A percentile compares a stretch with the other conserved stretches of the same genome.
These are phyloP conservation scores for Limanda limanda DNA, from an alignment of 2,113 vertebrate species.

Conservation along the genomic window DNA sequence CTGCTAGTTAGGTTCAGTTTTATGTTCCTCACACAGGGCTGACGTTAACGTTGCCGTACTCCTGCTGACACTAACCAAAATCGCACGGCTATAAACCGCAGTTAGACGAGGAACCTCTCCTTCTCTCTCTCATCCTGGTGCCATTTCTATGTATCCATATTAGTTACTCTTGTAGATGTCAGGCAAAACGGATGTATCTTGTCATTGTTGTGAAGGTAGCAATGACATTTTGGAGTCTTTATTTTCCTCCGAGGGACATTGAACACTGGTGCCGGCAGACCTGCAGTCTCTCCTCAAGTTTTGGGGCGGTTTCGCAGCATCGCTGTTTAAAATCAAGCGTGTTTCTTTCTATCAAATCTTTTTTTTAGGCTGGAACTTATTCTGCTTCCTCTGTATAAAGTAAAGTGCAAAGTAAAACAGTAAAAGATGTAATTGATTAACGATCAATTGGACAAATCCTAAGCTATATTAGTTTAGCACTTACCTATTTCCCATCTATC, in stretches of 20 bases:
- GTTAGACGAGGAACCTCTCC: conserved; percentile 10
- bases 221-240: conserved; percentile 56
- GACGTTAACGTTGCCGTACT: background rate
- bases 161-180: conserved; percentile 76
- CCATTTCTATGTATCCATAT: conserved; percentile 66
- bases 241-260: conserved; percentile 60
- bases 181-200: conserved; percentile 78
- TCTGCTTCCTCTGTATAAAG: conserved; percentile 5
- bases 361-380: conserved; percentile 9
- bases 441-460: background rate
- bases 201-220: conserved; percentile 42
- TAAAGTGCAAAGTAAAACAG: conserved; percentile 14
- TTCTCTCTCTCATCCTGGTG: conserved; percentile 76
- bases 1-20: background rate
- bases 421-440: background rate
- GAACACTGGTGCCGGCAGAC: conserved; percentile 76
- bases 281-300: conserved; percentile 77
- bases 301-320: conserved; percentile 62
- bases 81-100: conserved; percentile 33
- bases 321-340: conserved; percentile 40
- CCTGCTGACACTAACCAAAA: conserved; percentile 71
- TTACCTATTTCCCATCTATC: background rate
- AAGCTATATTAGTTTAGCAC: background rate
- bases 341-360: background rate
- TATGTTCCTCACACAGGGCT: conserved; percentile 3